Conservation (phyloP, 1,140 invertebrate species). For the Bombus vancouverensis region DNA sequence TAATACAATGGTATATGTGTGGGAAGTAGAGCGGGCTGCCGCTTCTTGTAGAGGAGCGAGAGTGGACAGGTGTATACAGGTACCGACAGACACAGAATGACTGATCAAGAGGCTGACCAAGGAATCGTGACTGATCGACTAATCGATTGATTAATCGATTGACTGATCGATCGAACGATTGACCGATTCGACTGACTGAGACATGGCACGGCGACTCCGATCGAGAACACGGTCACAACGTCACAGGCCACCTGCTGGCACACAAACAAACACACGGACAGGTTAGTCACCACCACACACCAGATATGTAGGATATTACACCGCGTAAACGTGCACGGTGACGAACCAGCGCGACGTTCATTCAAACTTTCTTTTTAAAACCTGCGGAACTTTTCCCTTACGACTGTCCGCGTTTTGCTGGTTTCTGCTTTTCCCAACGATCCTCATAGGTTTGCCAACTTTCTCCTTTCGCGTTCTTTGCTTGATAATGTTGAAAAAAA, state of each 20-base stretch:
- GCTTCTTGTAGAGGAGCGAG: slow-evolving; percentile 42
- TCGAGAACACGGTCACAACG: slow-evolving; percentile 82
- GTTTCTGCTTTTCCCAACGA: background rate
- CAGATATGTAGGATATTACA: slow-evolving; percentile 62
- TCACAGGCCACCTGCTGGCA: slow-evolving; percentile 84
- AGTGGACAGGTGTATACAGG: slow-evolving; percentile 63
- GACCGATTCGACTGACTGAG: slow-evolving; percentile 72
- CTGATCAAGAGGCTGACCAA: slow-evolving; percentile 64
- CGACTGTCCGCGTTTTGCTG: background rate
- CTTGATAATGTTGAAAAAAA: background rate
- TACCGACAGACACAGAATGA: slow-evolving; percentile 74
- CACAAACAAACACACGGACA: slow-evolving; percentile 83
- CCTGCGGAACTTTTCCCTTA: background rate
- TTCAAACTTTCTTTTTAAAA: background rate
- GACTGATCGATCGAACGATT: slow-evolving; percentile 57
- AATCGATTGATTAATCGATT: slow-evolving; percentile 47
- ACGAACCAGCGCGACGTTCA: background rate
- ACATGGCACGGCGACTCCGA: slow-evolving; percentile 82
- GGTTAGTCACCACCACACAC: slow-evolving; percentile 83
- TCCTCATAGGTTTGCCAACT: background rate
- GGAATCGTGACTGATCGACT: slow-evolving; percentile 62
- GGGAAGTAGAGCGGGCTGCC: slow-evolving; percentile 24
- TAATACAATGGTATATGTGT: background rate
- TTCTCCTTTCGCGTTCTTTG: background rate
- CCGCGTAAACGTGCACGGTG: slow-evolving; percentile 57